Conservation (phyloP, 1,140 invertebrate species). For the Bombus picipes region DNA sequence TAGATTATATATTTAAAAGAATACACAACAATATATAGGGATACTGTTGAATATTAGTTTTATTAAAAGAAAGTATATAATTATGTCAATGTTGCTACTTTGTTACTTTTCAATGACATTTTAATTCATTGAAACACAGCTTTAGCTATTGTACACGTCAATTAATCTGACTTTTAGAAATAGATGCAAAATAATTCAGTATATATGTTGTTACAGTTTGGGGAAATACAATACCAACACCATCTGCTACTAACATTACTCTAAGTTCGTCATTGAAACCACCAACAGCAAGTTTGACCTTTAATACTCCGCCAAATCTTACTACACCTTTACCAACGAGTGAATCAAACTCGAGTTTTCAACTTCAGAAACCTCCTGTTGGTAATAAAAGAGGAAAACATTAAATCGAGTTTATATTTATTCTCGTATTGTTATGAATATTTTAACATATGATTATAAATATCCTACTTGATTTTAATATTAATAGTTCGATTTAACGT, state of each 20-base stretch:
- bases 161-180: background rate
- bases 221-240: slow-evolving; percentile 74
- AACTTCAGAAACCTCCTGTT: slow-evolving; percentile 88
- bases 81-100: background rate
- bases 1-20: background rate
- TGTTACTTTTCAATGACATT: background rate
- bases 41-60: background rate
- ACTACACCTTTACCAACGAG: slow-evolving; percentile 76
- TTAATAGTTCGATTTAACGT: background rate
- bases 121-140: background rate
- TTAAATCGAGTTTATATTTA: slow-evolving; percentile 71
- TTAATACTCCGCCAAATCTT: slow-evolving; percentile 78
- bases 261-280: slow-evolving; percentile 83
- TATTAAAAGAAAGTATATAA: background rate
- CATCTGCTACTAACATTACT: slow-evolving; percentile 79
- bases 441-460: slow-evolving; percentile 2
- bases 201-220: slow-evolving; percentile 76
- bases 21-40: background rate
- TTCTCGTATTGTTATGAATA: slow-evolving; percentile 5
- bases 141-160: slow-evolving; percentile 40
- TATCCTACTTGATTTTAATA: slow-evolving; percentile 6
- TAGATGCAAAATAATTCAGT: slow-evolving; percentile 50
- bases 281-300: slow-evolving; percentile 81
- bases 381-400: slow-evolving; percentile 89
- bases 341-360: slow-evolving; percentile 83